phyloP scores from a whole-genome alignment of 2,113 vertebrate genomes.

The Anser brachyrhynchus region DNA sequence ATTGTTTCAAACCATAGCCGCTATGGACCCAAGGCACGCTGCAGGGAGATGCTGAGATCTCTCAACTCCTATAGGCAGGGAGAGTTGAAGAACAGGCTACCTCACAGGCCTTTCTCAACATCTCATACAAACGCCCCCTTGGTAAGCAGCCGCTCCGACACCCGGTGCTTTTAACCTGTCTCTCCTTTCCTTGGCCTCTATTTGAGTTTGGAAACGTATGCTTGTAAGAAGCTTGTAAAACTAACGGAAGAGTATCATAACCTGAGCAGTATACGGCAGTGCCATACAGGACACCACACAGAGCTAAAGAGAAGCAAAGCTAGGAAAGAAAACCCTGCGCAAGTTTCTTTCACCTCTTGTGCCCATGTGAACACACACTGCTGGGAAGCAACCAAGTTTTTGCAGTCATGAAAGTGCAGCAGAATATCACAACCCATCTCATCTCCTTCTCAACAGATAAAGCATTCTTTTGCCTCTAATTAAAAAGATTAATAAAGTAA shows the following conservation, averaged over 20 bases:
- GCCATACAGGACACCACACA: not conserved
- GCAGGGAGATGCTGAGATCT: not conserved
- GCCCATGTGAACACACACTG: slow-evolving; percentile 75
- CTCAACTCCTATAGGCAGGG: not conserved
- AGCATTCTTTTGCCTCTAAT: slow-evolving; percentile 83
- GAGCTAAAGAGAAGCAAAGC: not conserved
- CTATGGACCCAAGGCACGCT: not conserved
- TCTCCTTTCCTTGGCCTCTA: not conserved
- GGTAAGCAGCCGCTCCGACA: not conserved
- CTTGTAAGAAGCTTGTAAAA: not conserved
- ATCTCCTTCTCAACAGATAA: slow-evolving; percentile 83
- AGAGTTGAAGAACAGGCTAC: not conserved
- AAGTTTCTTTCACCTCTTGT: slow-evolving; percentile 61
- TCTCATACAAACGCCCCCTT: not conserved
- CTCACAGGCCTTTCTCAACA: not conserved
- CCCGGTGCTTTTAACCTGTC: not conserved
- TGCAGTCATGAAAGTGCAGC: slow-evolving; percentile 78
- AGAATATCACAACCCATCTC: slow-evolving; percentile 74
- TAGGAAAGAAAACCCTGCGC: not conserved
- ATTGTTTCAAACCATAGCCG: not conserved
- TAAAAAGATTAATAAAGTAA: slow-evolving; percentile 83
- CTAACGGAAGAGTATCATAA: not conserved
- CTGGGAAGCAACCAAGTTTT: slow-evolving; percentile 72
- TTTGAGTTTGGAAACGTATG: not conserved
- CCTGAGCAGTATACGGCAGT: not conserved